A percentile compares a stretch with the other conserved stretches of the same genome.
Conservation (phyloP, 92 coral and sea anemone species). For the Siderastrea siderea region DNA sequence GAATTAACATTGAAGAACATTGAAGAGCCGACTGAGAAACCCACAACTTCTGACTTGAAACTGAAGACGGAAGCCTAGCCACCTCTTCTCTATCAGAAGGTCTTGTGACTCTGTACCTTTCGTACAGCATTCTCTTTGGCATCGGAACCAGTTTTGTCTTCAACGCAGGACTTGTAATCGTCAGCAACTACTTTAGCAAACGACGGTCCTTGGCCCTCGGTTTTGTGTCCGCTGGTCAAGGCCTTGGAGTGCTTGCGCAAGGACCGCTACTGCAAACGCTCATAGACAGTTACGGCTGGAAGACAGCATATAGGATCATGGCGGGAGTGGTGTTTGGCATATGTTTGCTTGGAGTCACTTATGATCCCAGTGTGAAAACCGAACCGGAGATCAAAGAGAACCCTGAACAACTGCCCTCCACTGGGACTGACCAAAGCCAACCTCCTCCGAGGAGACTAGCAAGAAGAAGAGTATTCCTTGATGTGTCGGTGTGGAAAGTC, state of each 20-base stretch:
- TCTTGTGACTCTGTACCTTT: slow-evolving; percentile 40
- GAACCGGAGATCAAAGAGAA: neutral
- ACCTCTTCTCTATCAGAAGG: slow-evolving; percentile 58
- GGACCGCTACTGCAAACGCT: slow-evolving; percentile 64
- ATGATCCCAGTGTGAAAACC: slow-evolving; percentile 28
- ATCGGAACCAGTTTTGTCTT: slow-evolving; percentile 64
- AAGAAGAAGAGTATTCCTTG: neutral
- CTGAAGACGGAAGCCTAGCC: no score
- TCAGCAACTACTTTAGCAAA: slow-evolving; percentile 36
- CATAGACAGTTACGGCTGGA: slow-evolving; percentile 47
- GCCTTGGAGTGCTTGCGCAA: slow-evolving; percentile 50
- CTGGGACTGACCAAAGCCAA: neutral
- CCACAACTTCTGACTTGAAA: no score
- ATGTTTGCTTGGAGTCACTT: slow-evolving; percentile 36
- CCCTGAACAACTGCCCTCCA: neutral
- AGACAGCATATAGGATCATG: slow-evolving; percentile 44
- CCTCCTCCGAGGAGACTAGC: neutral
- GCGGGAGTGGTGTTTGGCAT: slow-evolving; percentile 40
- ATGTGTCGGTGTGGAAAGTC: slow-evolving; percentile 53
- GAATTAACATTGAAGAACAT: no score
- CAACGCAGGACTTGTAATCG: slow-evolving; percentile 49
- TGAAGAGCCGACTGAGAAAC: no score
- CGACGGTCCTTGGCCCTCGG: slow-evolving; percentile 66
- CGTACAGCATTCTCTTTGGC: slow-evolving; percentile 67
- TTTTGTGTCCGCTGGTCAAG: slow-evolving; percentile 65